phyloP scores from a whole-genome alignment of 2,113 vertebrate species.

The Corythornis madagascariensis region DNA sequence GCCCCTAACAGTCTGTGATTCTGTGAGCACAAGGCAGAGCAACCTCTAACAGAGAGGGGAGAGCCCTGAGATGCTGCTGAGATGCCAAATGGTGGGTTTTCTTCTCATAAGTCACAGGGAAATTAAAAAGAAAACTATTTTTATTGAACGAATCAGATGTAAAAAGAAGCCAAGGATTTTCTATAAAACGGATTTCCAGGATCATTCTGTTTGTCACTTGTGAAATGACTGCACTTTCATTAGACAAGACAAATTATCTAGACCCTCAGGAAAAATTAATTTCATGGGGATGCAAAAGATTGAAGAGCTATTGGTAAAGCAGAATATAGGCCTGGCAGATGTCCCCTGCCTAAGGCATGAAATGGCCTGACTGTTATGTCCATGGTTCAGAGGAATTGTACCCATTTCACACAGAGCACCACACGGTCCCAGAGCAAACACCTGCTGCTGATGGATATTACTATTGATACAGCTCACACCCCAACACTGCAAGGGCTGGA shows the following conservation, averaged over 20 bases:
- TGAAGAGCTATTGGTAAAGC: constrained; percentile 39
- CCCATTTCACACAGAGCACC: constrained; percentile 5
- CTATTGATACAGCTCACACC: background rate
- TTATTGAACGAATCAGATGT: background rate
- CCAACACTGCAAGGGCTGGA: background rate
- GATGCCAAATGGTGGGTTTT: background rate
- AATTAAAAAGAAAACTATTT: background rate
- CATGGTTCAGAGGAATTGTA: constrained; percentile 53
- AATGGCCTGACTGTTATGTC: constrained; percentile 42
- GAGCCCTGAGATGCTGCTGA: fast-evolving
- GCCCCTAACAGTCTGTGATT: too few relatives aligned
- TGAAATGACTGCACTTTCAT: constrained; percentile 50
- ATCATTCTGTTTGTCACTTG: background rate
- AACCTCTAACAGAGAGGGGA: background rate
- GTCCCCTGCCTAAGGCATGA: constrained; percentile 32
- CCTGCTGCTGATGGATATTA: background rate
- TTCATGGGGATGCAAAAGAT: constrained; percentile 38
- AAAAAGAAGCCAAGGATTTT: background rate
- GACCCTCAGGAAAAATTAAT: constrained; percentile 67
- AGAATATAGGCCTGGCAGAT: constrained; percentile 22
- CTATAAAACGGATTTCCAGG: background rate
- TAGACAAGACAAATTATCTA: constrained; percentile 54
- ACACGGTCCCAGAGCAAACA: background rate
- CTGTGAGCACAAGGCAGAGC: background rate
- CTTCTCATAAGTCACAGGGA: background rate